Conservation (phyloP, 1,140 invertebrate genomes). For the Protaetia brevitarsis region DNA sequence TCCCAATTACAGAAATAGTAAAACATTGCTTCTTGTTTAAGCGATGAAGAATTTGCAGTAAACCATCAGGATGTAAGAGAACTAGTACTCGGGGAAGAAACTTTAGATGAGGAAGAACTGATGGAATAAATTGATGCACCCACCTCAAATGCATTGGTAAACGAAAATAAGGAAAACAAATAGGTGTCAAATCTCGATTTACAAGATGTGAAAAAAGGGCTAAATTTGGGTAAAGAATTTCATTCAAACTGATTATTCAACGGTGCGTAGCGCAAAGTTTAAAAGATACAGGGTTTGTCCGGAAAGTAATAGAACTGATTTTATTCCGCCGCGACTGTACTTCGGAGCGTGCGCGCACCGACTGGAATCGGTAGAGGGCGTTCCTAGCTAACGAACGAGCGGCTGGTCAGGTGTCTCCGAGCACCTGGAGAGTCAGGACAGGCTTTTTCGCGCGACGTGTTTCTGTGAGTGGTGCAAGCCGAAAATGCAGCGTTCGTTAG, state of each 20-base stretch:
- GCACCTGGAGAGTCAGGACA: too few relatives aligned
- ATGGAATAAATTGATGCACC: constrained; percentile 23
- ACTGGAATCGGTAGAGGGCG: too few relatives aligned
- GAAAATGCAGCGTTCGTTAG: too few relatives aligned
- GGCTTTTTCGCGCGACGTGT: too few relatives aligned
- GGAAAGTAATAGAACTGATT: too few relatives aligned
- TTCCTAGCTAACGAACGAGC: too few relatives aligned
- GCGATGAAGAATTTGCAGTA: constrained; percentile 24
- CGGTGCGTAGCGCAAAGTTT: constrained; percentile 11
- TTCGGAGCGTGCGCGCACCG: too few relatives aligned
- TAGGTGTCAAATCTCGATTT: constrained; percentile 16
- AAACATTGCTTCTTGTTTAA: constrained; percentile 20
- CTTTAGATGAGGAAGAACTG: constrained; percentile 29
- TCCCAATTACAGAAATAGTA: constrained; percentile 13
- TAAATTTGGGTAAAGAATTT: constrained; percentile 21
- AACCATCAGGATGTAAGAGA: constrained; percentile 31
- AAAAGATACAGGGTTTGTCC: too few relatives aligned
- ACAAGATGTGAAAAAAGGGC: constrained; percentile 6
- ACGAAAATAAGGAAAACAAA: constrained; percentile 20
- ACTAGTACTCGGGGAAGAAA: constrained; percentile 31
- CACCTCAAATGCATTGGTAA: constrained; percentile 16
- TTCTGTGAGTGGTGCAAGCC: too few relatives aligned
- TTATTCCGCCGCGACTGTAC: too few relatives aligned
- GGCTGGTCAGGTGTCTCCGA: too few relatives aligned
- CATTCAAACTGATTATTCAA: constrained; percentile 6